Base-by-base conservation (phyloP, 37 sponge, comb jelly and placozoan genomes). In the Cliona cf. orientalis region DNA sequence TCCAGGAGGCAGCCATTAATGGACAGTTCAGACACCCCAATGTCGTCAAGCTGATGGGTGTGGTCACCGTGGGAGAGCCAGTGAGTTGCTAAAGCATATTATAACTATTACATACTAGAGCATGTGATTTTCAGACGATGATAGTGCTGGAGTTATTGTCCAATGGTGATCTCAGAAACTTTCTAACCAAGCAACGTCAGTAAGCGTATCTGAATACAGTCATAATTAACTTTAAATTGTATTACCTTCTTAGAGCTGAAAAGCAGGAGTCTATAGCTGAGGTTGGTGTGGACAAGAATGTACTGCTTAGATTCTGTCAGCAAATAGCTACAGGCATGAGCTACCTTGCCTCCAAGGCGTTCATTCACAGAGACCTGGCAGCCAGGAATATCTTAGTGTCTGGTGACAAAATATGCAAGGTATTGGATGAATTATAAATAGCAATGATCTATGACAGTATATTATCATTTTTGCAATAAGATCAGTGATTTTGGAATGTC, bases 131-230 rank as follows among this genome's bases (percentile, higher is more conserved):
- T 17, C 53, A 90, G 85, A 74, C 58, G 1, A 90, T 86, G 87
- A 86, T 90, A 45, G 84, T 90, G 38, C 39, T 79, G 58, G 90
- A 90, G 46, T 29, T 90, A 55, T 45, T 90, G 42, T 33, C 44
- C 9, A 84, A 90, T 45, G 87, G 87, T 42, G 87, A 86, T 63
- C 53, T 86, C 35, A 29, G 29, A 9, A 72, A 76, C 3, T 84
- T 69, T 38, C 77, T 84, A 3, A 38, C 38, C 26, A 81, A 81
- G 60, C 44, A 28, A 37, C 56, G 85, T 39, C 61, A 2, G 55
- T 49, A 19, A 11, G 14, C 17, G 11, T 17, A 49, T 19, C 11
- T 17, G 17, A 11, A 19, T 17, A 11, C 17, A 49, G 17, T 19
- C 55, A 19, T 19, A 19, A 37, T 6, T 37, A 29, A 29, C n/a